phyloP scores from a whole-genome alignment of 2,888 invertebrate genomes.

The Euspilapteryx auroguttella region DNA sequence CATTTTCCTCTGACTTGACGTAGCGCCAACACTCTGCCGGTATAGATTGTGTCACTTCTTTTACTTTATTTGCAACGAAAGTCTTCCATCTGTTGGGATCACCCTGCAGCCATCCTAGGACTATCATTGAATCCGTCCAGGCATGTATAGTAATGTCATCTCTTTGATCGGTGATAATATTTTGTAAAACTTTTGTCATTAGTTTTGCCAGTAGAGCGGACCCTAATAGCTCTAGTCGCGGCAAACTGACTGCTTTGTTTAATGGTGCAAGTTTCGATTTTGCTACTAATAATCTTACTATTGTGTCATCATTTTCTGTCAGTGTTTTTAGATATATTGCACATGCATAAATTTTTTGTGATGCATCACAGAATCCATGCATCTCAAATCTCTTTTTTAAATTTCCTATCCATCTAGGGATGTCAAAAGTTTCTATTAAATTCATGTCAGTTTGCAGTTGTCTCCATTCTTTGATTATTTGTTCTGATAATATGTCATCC shows the following conservation, averaged over 20 bases:
- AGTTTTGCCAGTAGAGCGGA: constrained; percentile 6
- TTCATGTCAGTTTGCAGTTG: constrained; percentile 6
- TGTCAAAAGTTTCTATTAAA: constrained; percentile 3
- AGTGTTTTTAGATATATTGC: background rate
- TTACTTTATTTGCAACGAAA: constrained; percentile 9
- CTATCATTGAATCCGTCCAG: constrained; percentile 8
- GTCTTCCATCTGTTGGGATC: constrained; percentile 7
- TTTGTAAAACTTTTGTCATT: constrained; percentile 5
- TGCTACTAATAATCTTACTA: no score
- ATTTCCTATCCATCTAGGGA: constrained; percentile 5
- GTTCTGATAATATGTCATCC: constrained; percentile 8
- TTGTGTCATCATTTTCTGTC: background rate
- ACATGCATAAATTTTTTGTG: background rate
- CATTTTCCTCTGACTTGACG: constrained; percentile 10
- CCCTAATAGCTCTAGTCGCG: constrained; percentile 7
- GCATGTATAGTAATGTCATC: constrained; percentile 5
- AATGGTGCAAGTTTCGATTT: background rate
- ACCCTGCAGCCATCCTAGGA: constrained; percentile 10
- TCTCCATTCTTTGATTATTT: constrained; percentile 8
- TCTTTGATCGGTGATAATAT: constrained; percentile 1
- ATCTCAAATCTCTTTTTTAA: constrained; percentile 3
- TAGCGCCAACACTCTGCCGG: constrained; percentile 9
- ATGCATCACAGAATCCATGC: background rate
- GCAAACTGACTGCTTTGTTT: constrained; percentile 4
- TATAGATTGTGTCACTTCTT: constrained; percentile 7